Percentiles rank a stretch among this genome's conserved stretches.
phyloP scores from a whole-genome alignment of 2,113 vertebrate species.

The Nothoprocta perdicaria region DNA sequence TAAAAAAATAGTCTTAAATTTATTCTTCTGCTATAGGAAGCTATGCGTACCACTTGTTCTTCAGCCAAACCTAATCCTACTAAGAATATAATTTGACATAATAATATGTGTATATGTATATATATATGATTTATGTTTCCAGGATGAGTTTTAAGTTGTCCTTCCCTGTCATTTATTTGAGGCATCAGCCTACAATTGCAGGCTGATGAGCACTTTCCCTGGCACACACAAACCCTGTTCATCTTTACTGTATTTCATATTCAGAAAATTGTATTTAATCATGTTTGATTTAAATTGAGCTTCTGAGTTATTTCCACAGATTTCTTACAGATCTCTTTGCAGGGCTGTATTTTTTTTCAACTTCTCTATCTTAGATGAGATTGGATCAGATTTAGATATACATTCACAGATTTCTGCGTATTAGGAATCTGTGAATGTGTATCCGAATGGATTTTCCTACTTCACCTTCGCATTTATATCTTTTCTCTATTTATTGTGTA shows the following conservation, averaged over 20 bases:
- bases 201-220: neutral
- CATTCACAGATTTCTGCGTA: neutral
- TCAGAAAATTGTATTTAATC: conserved; percentile 15
- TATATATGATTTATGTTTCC: conserved; percentile 35
- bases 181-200: conserved; percentile 32
- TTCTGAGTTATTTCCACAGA: conserved; percentile 31
- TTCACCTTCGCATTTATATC: neutral
- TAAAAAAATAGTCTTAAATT: neutral
- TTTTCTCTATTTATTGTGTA: neutral
- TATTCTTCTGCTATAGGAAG: conserved; percentile 24
- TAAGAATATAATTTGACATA: conserved; percentile 53
- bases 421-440: neutral
- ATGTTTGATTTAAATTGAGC: conserved; percentile 1
- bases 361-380: neutral
- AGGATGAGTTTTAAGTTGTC: conserved; percentile 54
- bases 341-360: neutral
- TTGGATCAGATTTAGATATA: neutral
- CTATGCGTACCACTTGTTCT: neutral
- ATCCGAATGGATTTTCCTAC: neutral
- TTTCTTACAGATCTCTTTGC: neutral
- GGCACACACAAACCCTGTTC: conserved; percentile 5
- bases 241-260: conserved; percentile 31
- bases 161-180: conserved; percentile 46
- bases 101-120: neutral
- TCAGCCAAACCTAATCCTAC: conserved; percentile 55